Base-by-base conservation (phyloP, 2,888 invertebrate genomes). In the Hemicrepidius hirtus region DNA sequence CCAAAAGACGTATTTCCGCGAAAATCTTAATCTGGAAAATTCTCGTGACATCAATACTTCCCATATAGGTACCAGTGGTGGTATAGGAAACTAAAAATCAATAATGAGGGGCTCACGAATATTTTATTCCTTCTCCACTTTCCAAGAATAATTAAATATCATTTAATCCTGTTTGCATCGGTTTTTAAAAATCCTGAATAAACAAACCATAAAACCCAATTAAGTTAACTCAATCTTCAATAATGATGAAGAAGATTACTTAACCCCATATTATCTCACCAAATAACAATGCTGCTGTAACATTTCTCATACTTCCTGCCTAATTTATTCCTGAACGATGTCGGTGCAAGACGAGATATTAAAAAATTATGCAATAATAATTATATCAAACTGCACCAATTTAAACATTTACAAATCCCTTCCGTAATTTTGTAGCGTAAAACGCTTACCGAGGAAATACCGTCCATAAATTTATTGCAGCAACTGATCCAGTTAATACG, bases 321-420 rank as follows among this genome's bases (percentile, higher is more conserved):
- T 49, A 49, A 49, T 49, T 49, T 21, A 20, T 40, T 40, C 40
- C 1, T 40, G 1, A 13, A 40, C 13, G 40, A 4, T 40, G 18
- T n/a, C 13, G 40, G 13, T 40, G 18, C 21, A 21, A 49, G 18
- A 4, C 7, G 2, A 21, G 20, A 21, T 49, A 49, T 49, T 13
- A 49, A 49, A 46, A 46, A 49, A 49, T 49, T 49, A 49, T 12
- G 49, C 49, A 49, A 49, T 21, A 3, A 21, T 49, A 49, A 46
- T 21, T 49, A 20, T 4, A 21, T 3, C 21, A 49, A 46, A 46
- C 9, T 49, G 12, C 12, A 20, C 4, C 12, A 20, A 21, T 4
- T 21, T 20, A 20, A 12, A 49, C 20, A 4, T 12, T 49, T 20
- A 20, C 9, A 10, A 12, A 21, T 49, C 12, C 18, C 49, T 49